phyloP scores from a whole-genome alignment of 2,113 vertebrate genomes.

The Clupea harengus region DNA sequence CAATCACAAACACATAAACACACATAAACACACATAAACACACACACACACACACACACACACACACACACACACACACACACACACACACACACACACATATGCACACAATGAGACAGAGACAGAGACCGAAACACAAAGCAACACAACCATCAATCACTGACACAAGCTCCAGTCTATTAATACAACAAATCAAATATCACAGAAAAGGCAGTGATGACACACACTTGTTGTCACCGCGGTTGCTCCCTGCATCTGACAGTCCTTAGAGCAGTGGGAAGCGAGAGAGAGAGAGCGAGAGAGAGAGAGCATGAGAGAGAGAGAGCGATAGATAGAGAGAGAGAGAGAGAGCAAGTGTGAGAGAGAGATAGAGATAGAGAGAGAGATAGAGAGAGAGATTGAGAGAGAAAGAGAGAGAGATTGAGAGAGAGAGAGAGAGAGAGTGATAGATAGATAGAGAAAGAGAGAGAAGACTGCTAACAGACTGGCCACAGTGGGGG shows the following conservation, averaged over 20 bases:
- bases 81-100: neutral
- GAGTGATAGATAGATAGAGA: neutral
- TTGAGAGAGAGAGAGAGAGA: neutral
- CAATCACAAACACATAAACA: neutral
- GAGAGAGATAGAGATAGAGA: neutral
- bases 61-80: neutral
- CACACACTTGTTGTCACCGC: neutral
- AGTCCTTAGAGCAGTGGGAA: neutral
- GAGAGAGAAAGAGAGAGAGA: neutral
- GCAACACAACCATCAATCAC: neutral
- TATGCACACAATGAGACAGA: neutral
- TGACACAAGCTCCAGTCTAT: neutral
- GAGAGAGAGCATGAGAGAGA: constrained; percentile 37
- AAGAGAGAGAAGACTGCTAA: neutral
- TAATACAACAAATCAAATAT: neutral
- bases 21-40: neutral
- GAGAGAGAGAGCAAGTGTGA: neutral
- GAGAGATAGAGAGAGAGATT: neutral
- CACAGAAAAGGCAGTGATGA: neutral
- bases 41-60: neutral
- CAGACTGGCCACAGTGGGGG: constrained; percentile 2
- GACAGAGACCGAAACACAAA: neutral
- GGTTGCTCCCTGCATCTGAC: neutral
- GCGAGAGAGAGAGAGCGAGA: constrained; percentile 40
- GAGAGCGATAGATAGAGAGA: constrained; percentile 4